phyloP scores from a whole-genome alignment of 1,140 invertebrate genomes.

The Archivesica marissinica region DNA sequence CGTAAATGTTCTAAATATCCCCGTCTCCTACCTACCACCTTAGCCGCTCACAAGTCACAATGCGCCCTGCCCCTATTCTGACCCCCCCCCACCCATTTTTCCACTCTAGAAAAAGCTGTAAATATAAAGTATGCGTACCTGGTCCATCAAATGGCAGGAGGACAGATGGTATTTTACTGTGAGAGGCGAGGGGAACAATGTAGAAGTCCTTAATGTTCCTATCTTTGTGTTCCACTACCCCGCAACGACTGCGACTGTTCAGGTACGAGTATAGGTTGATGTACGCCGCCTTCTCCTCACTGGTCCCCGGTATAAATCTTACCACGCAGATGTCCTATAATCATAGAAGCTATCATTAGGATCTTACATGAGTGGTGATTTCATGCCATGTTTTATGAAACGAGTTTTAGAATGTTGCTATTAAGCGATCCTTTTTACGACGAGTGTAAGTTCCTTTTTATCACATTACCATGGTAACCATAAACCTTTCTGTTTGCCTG shows the following conservation, averaged over 20 bases:
- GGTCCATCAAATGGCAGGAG: constrained; percentile 90
- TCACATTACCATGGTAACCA: too few relatives aligned
- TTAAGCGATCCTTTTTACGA: too few relatives aligned
- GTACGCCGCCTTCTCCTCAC: constrained; percentile 93
- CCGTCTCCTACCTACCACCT: too few relatives aligned
- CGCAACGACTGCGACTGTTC: constrained; percentile 89
- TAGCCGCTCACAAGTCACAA: too few relatives aligned
- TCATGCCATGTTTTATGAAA: too few relatives aligned
- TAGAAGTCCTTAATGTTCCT: constrained; percentile 97
- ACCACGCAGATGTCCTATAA: constrained; percentile 92
- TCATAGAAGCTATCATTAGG: not conserved
- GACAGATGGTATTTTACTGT: constrained; percentile 89
- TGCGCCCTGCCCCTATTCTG: too few relatives aligned
- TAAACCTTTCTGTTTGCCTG: too few relatives aligned
- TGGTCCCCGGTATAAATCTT: constrained; percentile 90
- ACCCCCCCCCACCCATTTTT: too few relatives aligned
- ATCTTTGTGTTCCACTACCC: constrained; percentile 88
- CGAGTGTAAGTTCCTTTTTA: too few relatives aligned
- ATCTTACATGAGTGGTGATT: too few relatives aligned
- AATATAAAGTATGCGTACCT: constrained; percentile 82
- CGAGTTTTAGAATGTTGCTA: too few relatives aligned
- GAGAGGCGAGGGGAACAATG: constrained; percentile 92
- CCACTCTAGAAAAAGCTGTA: not conserved
- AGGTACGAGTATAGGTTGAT: constrained; percentile 95
- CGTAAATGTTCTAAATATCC: too few relatives aligned